These are phyloP conservation scores for Leucoptera coffeella DNA, from an alignment of 2,888 invertebrate species.

Conservation along the genomic window DNA sequence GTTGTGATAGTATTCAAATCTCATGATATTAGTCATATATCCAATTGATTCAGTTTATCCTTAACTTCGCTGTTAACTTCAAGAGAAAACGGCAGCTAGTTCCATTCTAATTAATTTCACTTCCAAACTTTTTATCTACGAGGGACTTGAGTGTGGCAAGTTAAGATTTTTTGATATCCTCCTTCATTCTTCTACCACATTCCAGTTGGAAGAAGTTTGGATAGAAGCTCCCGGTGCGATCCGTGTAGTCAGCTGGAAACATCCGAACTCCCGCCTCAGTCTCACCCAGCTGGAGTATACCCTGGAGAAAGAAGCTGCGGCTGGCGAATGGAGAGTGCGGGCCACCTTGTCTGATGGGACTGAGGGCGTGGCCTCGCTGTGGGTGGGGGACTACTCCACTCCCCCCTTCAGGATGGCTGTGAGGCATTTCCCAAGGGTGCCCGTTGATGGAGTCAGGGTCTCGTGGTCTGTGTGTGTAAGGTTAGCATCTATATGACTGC, in stretches of 20 bases:
- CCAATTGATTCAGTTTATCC: no score
- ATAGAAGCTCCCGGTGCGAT: slow-evolving; percentile 58
- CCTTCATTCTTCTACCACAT: slow-evolving; percentile 3
- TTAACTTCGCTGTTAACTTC: no score
- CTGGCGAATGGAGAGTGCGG: slow-evolving; percentile 26
- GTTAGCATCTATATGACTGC: no score
- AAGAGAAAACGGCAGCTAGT: no score
- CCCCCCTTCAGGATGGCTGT: slow-evolving; percentile 57
- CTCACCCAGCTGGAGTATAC: slow-evolving; percentile 47
- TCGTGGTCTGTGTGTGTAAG: slow-evolving; percentile 53
- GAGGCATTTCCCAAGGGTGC: slow-evolving; percentile 27
- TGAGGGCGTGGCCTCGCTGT: slow-evolving; percentile 32
- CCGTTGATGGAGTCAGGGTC: slow-evolving; percentile 26
- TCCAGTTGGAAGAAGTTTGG: slow-evolving; percentile 58
- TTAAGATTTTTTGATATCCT: no score
- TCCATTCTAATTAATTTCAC: no score
- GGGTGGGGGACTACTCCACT: slow-evolving; percentile 50
- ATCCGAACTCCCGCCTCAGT: slow-evolving; percentile 54
- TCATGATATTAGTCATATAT: no score
- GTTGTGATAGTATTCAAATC: no score
- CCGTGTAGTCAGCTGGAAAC: slow-evolving; percentile 59
- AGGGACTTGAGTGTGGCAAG: no score
- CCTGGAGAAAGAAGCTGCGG: slow-evolving; percentile 33
- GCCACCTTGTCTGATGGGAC: slow-evolving; percentile 27
- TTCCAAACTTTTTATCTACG: no score